Conservation (phyloP, 2,797 vertebrate genomes). For the Poeciliopsis presidionis region DNA sequence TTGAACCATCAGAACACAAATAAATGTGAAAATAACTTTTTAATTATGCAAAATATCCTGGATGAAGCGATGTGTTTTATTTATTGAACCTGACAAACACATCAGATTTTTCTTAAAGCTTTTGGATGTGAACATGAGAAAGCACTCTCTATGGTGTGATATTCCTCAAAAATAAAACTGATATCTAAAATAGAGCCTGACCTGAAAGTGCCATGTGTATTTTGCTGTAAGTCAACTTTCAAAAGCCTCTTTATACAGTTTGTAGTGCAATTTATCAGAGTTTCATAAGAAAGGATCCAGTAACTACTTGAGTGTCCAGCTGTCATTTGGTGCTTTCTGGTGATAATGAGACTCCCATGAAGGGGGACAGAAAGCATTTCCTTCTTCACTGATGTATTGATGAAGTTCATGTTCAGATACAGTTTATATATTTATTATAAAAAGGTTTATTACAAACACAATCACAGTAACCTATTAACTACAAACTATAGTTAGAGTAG, state of each 20-base stretch:
- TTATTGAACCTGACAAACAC: slow-evolving; percentile 32
- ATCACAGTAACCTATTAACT: neutral
- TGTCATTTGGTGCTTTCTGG: slow-evolving; percentile 42
- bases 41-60: neutral
- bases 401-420: slow-evolving; percentile 4
- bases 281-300: slow-evolving; percentile 17
- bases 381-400: slow-evolving; percentile 11
- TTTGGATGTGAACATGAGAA: slow-evolving; percentile 40
- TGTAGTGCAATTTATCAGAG: slow-evolving; percentile 5
- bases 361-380: slow-evolving; percentile 13
- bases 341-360: slow-evolving; percentile 43
- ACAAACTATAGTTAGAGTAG: neutral
- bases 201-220: neutral
- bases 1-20: neutral
- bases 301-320: slow-evolving; percentile 23
- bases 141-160: slow-evolving; percentile 43
- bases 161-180: slow-evolving; percentile 25
- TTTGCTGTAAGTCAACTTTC: neutral
- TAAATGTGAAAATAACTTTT: neutral
- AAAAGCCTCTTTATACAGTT: slow-evolving; percentile 2
- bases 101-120: slow-evolving; percentile 12
- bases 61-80: neutral
- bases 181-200: slow-evolving; percentile 22
- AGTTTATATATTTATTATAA: neutral
- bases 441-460: slow-evolving; percentile 1